Evolutionary conservation across 1,140 invertebrate genomes (phyloP), one percentile per base, ranked within the genome.

Genomic region (Pseudomyrmex sp.): DNA sequence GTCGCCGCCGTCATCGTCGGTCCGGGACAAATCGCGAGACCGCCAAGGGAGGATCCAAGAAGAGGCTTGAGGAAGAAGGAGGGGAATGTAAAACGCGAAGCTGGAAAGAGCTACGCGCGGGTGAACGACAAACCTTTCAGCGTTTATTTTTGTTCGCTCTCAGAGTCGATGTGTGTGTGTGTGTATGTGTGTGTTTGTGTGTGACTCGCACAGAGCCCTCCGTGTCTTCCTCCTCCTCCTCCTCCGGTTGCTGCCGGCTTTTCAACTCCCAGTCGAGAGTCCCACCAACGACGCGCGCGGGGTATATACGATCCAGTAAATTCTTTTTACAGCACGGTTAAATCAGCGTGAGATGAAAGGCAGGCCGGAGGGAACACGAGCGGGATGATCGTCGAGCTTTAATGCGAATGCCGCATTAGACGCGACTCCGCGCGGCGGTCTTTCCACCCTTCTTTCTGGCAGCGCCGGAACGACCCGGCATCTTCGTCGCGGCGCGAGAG

Each of bases 271-370:
- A 26, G 66, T 35, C 76, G 44, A 23, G 20, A 35, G 76, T 70
- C 76, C 66, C 76, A 80, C 76, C 76, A 72, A 68, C 74, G 70
- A 82, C 66, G 83, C 18, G 35, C 35, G 44, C 23, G 61, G 20
- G 52, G 61, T 85, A 85, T 77, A 88, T 83, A 83, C 86, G 84
- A 86, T 77, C 84, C 84, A 75, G 86, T 88, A 85, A 79, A 86
- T 87, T 89, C 85, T 89, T 89, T 89, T 89, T 85, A 89, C 88
- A 82, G 77, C 70, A 58, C 63, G 69, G 82, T 87, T 89, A 89
- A 89, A 89, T 89, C 85, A 89, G 77, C 85, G 83, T 83, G 69
- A 89, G 88, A 89, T 89, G 88, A 89, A 89, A 89, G 87, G 82
- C 85, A 73, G 70, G 58, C 63, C 74, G 46, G 66, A 35, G 35